Conservation (phyloP, 2,888 invertebrate species). For the Cerastoderma edule region DNA sequence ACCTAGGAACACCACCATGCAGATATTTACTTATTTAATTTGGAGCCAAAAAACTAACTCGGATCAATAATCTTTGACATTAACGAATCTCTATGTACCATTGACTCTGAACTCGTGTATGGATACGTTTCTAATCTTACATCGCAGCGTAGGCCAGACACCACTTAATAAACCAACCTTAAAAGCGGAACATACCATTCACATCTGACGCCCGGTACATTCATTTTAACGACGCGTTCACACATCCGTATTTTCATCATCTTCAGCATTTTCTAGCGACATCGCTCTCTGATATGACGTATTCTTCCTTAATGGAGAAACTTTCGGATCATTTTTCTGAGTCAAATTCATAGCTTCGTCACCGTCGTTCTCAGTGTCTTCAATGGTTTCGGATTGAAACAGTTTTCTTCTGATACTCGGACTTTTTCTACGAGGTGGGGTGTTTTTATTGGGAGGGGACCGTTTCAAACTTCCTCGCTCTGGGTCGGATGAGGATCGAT, state of each 20-base stretch:
- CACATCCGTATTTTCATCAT: not conserved
- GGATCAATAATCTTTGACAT: too few species aligned
- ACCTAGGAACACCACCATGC: too few species aligned
- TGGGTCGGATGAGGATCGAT: not conserved
- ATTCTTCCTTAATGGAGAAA: conserved; percentile 12
- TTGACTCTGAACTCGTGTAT: too few species aligned
- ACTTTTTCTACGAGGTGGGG: conserved; percentile 32
- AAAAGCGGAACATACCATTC: too few species aligned
- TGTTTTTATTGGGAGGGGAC: not conserved
- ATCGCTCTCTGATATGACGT: conserved; percentile 27
- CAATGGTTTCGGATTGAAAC: conserved; percentile 24
- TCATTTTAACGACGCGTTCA: too few species aligned
- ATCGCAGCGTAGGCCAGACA: too few species aligned
- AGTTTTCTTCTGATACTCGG: conserved; percentile 38
- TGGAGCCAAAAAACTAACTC: too few species aligned
- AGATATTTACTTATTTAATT: too few species aligned
- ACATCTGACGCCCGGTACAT: too few species aligned
- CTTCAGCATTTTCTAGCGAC: conserved; percentile 16
- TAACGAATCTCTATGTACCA: too few species aligned
- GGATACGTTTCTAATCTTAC: too few species aligned
- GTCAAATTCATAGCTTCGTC: not conserved
- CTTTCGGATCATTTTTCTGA: not conserved
- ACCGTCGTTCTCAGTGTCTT: not conserved
- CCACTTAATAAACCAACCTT: too few species aligned
- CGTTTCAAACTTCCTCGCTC: not conserved